These are phyloP conservation scores for Perca fluviatilis DNA, from an alignment of 2,113 vertebrate species.

Conservation along the genomic window DNA sequence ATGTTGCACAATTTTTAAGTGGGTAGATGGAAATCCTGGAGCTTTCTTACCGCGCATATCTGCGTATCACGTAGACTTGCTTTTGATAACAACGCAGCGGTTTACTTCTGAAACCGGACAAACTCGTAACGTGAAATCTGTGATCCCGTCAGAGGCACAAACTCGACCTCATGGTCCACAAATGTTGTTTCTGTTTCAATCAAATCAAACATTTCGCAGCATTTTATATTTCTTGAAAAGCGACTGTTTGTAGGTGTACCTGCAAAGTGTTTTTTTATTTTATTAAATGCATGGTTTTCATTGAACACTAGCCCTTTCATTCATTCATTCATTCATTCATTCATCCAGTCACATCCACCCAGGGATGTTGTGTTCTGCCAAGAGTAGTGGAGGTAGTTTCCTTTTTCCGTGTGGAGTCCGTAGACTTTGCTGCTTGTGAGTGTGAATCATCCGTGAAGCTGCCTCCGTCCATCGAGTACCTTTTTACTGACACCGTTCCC, in stretches of 20 bases:
- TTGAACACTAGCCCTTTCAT: constrained; percentile 11
- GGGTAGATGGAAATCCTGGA: no score
- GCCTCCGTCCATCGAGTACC: constrained; percentile 62
- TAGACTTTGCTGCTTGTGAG: constrained; percentile 58
- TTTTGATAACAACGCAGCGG: background rate
- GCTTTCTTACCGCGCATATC: no score
- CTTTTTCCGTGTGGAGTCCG: constrained; percentile 25
- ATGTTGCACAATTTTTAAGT: no score
- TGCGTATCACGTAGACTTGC: no score
- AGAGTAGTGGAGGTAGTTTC: constrained; percentile 46
- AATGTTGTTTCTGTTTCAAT: background rate
- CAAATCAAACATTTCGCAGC: constrained; percentile 21
- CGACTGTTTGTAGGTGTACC: constrained; percentile 11
- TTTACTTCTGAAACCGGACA: background rate
- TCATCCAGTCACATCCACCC: constrained; percentile 5
- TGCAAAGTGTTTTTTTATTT: constrained; percentile 6
- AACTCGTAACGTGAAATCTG: background rate
- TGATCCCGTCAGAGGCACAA: constrained; percentile 30
- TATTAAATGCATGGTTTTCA: constrained; percentile 58
- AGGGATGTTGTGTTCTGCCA: constrained; percentile 50
- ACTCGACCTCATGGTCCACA: constrained; percentile 26
- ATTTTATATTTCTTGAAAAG: constrained; percentile 20
- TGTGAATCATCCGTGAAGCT: constrained; percentile 56
- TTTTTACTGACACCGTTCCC: constrained; percentile 57
- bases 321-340: no score